A percentile compares a stretch with the other conserved stretches of the same genome.
Conservation (phyloP, 2,888 invertebrate species). For the Hydraecia micacea region DNA sequence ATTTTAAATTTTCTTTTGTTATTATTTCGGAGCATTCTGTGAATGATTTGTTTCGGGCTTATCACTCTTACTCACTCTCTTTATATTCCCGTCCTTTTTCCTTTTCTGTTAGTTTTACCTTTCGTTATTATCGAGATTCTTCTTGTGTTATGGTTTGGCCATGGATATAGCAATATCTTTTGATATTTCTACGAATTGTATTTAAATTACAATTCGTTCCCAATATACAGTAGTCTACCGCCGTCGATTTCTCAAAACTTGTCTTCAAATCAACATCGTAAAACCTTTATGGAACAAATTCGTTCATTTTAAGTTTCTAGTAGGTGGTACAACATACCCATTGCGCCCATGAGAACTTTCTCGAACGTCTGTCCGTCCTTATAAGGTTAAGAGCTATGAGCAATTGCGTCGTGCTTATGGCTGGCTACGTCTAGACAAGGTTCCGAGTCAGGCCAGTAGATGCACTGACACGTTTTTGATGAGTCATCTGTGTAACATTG, state of each 20-base stretch:
- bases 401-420: slow-evolving; percentile 4
- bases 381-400: slow-evolving; percentile 31
- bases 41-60: not conserved
- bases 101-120: not conserved
- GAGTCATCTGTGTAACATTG: slow-evolving; percentile 42
- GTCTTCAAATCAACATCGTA: slow-evolving; percentile 19
- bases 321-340: not conserved
- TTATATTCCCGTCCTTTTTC: not conserved
- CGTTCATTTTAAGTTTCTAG: slow-evolving; percentile 35
- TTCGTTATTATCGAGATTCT: not conserved
- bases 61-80: not conserved
- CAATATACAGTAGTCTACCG: not conserved
- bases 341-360: slow-evolving; percentile 37
- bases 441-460: slow-evolving; percentile 12
- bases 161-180: not conserved
- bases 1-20: not conserved
- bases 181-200: not conserved
- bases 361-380: slow-evolving; percentile 25
- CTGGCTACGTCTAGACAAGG: slow-evolving; percentile 40
- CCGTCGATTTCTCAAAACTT: slow-evolving; percentile 24
- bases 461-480: slow-evolving; percentile 23
- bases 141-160: not conserved
- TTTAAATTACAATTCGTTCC: not conserved
- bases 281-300: slow-evolving; percentile 31
- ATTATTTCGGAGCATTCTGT: not conserved